A percentile compares a stretch with the other conserved stretches of the same genome.
These are phyloP conservation scores for Mesochorus sp. DNA, from an alignment of 2,888 invertebrate species.

Conservation along the genomic window DNA sequence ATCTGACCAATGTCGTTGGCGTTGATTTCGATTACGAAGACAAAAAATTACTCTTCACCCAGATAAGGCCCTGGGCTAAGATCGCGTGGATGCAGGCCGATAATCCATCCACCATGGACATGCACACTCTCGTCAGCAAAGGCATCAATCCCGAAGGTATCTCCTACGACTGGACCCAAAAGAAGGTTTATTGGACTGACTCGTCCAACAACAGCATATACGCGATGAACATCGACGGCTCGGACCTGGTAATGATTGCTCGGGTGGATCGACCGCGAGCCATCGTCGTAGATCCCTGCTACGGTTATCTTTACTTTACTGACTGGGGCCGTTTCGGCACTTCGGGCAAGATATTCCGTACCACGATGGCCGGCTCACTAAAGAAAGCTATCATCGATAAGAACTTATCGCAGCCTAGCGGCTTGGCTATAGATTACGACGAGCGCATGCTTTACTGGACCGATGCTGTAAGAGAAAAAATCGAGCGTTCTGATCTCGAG, in stretches of 20 bases:
- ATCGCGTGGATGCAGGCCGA: constrained; percentile 92
- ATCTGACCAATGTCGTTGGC: constrained; percentile 96
- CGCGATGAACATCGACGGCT: constrained; percentile 95
- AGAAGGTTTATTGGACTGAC: constrained; percentile 99
- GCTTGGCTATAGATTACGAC: constrained; percentile 97
- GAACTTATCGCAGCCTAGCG: constrained; percentile 97
- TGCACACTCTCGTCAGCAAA: constrained; percentile 88
- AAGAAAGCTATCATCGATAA: constrained; percentile 94
- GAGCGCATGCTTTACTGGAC: constrained; percentile 98
- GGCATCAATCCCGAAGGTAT: constrained; percentile 96
- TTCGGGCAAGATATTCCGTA: constrained; percentile 95
- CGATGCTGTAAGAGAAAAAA: constrained; percentile 97
- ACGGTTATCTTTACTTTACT: constrained; percentile 96
- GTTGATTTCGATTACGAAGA: constrained; percentile 97
- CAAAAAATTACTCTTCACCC: constrained; percentile 94
- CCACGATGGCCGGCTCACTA: constrained; percentile 98
- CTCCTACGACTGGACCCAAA: constrained; percentile 98
- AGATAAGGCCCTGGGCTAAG: constrained; percentile 95
- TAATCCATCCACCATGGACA: constrained; percentile 85
- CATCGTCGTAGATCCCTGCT: constrained; percentile 98
- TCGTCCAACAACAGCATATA: constrained; percentile 97
- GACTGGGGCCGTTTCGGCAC: constrained; percentile 98
- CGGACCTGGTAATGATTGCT: constrained; percentile 94
- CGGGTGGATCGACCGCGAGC: constrained; percentile 96
- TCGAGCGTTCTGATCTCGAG: constrained; percentile 94